phyloP scores from a whole-genome alignment of 2,113 vertebrate genomes.

The Falco punctatus region DNA sequence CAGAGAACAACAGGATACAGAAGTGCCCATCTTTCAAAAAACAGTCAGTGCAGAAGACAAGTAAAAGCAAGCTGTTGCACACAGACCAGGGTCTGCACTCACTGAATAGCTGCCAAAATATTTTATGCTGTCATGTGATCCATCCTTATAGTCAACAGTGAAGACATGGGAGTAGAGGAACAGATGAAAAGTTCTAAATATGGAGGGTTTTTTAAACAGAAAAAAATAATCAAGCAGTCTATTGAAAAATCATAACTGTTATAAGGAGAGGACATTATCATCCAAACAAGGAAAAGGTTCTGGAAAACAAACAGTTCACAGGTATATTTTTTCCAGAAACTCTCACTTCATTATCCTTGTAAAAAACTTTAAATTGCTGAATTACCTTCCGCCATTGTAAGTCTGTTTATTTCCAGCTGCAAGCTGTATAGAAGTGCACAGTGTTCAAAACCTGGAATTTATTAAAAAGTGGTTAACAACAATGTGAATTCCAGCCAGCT shows the following conservation, averaged over 20 bases:
- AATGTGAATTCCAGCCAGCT: conserved; percentile 38
- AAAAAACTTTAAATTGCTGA: conserved; percentile 68
- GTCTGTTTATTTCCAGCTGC: conserved; percentile 62
- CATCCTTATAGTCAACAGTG: not conserved
- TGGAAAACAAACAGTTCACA: conserved; percentile 60
- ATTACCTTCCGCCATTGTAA: conserved; percentile 56
- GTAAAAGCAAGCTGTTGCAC: not conserved
- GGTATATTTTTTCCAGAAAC: conserved; percentile 66
- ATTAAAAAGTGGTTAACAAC: conserved; percentile 57
- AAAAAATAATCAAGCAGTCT: conserved; percentile 22
- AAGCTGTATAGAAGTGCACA: conserved; percentile 24
- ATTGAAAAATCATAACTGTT: conserved; percentile 15
- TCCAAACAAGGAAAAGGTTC: conserved; percentile 44
- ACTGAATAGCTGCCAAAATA: not conserved
- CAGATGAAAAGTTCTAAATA: not conserved
- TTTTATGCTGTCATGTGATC: not conserved
- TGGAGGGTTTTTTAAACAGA: fast-evolving
- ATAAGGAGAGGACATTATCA: not conserved
- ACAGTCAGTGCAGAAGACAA: not conserved
- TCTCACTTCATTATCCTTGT: conserved; percentile 72
- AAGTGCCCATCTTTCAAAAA: not conserved
- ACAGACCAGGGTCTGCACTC: not conserved
- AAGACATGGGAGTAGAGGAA: not conserved
- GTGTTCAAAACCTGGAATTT: conserved; percentile 49
- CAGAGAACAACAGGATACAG: not conserved